A percentile compares a stretch with the other conserved stretches of the same genome.
Conservation (phyloP, 2,797 vertebrate species). For the Sitta carolinensis region DNA sequence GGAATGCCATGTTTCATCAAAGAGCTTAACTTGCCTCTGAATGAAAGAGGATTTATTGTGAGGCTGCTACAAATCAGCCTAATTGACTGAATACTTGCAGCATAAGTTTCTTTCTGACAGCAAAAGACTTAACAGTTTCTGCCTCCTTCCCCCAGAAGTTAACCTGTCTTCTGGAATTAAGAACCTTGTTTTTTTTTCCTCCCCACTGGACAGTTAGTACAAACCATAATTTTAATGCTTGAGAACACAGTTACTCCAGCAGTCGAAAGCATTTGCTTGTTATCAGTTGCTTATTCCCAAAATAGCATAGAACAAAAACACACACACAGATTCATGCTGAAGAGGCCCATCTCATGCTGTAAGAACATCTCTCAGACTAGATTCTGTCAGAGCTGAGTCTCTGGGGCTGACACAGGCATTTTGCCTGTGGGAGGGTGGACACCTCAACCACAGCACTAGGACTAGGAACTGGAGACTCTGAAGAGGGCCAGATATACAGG, state of each 20-base stretch:
- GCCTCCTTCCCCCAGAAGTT: not conserved
- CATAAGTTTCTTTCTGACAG: not conserved
- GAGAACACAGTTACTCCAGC: not conserved
- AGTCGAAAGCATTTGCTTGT: not conserved
- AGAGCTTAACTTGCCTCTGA: conserved; percentile 9
- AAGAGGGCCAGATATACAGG: not conserved
- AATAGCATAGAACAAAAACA: not conserved
- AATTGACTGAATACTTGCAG: conserved; percentile 17
- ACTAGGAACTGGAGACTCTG: not conserved
- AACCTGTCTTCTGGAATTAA: conserved; percentile 24
- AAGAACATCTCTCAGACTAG: not conserved
- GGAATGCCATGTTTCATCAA: not conserved
- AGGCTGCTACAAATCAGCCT: conserved; percentile 36
- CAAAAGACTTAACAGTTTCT: not conserved
- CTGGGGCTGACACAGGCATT: not conserved
- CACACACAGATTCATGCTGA: not conserved
- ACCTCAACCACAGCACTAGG: not conserved
- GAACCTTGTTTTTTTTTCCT: not conserved
- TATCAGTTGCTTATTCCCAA: not conserved
- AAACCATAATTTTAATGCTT: not conserved
- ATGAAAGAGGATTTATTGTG: conserved; percentile 15
- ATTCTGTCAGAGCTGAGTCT: not conserved
- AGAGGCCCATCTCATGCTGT: not conserved
- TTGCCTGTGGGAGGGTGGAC: not conserved
- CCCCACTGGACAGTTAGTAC: not conserved